These are phyloP conservation scores for Chymomyza costata DNA, from an alignment of 1,140 invertebrate genomes.

Conservation along the genomic window DNA sequence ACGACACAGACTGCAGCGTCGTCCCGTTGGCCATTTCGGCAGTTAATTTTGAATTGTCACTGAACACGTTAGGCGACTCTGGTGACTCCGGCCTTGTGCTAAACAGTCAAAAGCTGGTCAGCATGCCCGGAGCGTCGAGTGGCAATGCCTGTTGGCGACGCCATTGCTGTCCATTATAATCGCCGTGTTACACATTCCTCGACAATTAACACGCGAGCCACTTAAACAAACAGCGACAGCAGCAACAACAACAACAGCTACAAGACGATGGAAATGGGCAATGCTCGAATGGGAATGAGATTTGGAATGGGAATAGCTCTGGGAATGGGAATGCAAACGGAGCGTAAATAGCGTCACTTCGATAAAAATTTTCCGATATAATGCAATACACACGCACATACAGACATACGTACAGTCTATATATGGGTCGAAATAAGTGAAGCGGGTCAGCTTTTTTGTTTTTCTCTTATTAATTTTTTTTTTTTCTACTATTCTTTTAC, in stretches of 20 bases:
- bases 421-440: too few species aligned
- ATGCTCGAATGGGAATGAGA: too few species aligned
- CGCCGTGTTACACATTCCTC: slow-evolving; percentile 67
- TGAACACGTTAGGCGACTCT: slow-evolving; percentile 57
- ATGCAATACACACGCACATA: too few species aligned
- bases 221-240: slow-evolving; percentile 60
- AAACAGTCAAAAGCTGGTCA: too few species aligned
- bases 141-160: slow-evolving; percentile 10
- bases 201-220: slow-evolving; percentile 70
- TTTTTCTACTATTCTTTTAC: too few species aligned
- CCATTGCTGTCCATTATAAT: slow-evolving; percentile 49
- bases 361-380: slow-evolving; percentile 65
- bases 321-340: slow-evolving; percentile 38
- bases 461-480: too few species aligned
- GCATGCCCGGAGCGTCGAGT: too few species aligned
- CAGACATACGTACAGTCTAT: too few species aligned
- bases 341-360: slow-evolving; percentile 53
- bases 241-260: slow-evolving; percentile 17
- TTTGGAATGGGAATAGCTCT: too few species aligned
- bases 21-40: slow-evolving; percentile 54
- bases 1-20: slow-evolving; percentile 21
- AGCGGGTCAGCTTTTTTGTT: too few species aligned
- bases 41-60: slow-evolving; percentile 72
- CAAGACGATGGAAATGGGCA: slow-evolving; percentile 14
- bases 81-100: slow-evolving; percentile 12